Conservation (phyloP, 2,888 invertebrate genomes). For the Hirudinaria manillensis region DNA sequence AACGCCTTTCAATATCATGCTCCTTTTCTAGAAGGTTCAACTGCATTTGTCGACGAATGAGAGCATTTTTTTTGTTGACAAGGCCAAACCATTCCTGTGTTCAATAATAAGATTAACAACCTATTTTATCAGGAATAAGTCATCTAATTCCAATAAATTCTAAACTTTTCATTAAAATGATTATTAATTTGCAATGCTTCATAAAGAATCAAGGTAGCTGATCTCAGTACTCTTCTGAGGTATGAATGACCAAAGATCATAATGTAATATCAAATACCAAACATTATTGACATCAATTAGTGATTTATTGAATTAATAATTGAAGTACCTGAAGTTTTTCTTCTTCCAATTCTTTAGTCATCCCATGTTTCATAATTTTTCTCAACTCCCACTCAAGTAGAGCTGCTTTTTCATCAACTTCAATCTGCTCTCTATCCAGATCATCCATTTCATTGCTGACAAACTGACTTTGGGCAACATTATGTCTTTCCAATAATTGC, state of each 20-base stretch:
- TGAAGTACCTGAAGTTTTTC: conserved; percentile 23
- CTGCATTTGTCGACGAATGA: conserved; percentile 89
- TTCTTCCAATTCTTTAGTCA: conserved; percentile 16
- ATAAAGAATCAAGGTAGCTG: background rate
- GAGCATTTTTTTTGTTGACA: conserved; percentile 89
- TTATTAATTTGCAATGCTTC: background rate
- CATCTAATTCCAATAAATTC: background rate
- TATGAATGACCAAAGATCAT: too few species aligned
- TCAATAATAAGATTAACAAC: background rate
- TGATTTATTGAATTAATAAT: too few species aligned
- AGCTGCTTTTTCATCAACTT: conserved; percentile 67
- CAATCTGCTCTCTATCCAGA: conserved; percentile 79
- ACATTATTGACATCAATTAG: too few species aligned
- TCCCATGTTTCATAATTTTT: conserved; percentile 45
- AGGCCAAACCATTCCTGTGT: conserved; percentile 72
- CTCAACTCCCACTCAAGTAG: conserved; percentile 30
- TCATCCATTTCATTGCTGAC: conserved; percentile 84
- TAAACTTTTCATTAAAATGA: too few species aligned
- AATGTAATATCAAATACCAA: too few species aligned
- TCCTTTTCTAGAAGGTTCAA: conserved; percentile 90
- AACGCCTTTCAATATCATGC: conserved; percentile 82
- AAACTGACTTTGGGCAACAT: conserved; percentile 55
- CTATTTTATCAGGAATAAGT: background rate
- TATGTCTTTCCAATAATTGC: background rate
- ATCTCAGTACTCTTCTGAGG: too few species aligned